These are phyloP conservation scores for Prochilodus magdalenae DNA, from an alignment of 2,113 vertebrate species.

Conservation along the genomic window DNA sequence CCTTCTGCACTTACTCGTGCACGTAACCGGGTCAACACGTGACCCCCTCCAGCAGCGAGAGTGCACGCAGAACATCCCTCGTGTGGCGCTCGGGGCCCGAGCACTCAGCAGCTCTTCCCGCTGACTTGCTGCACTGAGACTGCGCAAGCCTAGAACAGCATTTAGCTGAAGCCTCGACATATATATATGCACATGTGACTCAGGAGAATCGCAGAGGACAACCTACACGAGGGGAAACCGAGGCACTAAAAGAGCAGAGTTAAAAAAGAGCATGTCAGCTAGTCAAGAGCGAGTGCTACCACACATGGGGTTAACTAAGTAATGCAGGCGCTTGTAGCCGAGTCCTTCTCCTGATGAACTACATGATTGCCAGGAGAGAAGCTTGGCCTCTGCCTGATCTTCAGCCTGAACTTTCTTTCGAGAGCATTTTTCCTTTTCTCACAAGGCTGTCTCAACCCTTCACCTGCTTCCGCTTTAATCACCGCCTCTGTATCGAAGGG, in stretches of 20 bases:
- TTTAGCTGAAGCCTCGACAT: slow-evolving; percentile 54
- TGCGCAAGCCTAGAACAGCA: slow-evolving; percentile 29
- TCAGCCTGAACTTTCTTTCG: background rate
- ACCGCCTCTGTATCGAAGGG: slow-evolving; percentile 3
- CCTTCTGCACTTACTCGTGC: slow-evolving; percentile 71
- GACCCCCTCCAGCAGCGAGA: slow-evolving; percentile 66
- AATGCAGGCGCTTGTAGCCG: background rate
- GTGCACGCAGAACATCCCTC: slow-evolving; percentile 65
- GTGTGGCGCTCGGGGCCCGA: slow-evolving; percentile 64
- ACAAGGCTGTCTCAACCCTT: slow-evolving; percentile 5
- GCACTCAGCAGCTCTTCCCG: slow-evolving; percentile 60
- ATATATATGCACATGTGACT: slow-evolving; percentile 65
- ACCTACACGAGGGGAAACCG: background rate
- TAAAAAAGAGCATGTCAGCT: background rate
- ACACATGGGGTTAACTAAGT: background rate
- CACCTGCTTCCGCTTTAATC: slow-evolving; percentile 26
- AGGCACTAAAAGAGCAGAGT: background rate
- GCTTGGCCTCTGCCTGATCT: background rate
- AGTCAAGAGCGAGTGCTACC: background rate
- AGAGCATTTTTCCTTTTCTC: background rate
- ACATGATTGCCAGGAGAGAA: background rate
- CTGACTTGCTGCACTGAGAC: slow-evolving; percentile 62
- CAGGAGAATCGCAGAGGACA: slow-evolving; percentile 26
- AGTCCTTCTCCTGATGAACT: slow-evolving; percentile 1
- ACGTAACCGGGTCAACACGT: slow-evolving; percentile 81